phyloP scores from a whole-genome alignment of 2,113 vertebrate species.

The Panthera tigris region DNA sequence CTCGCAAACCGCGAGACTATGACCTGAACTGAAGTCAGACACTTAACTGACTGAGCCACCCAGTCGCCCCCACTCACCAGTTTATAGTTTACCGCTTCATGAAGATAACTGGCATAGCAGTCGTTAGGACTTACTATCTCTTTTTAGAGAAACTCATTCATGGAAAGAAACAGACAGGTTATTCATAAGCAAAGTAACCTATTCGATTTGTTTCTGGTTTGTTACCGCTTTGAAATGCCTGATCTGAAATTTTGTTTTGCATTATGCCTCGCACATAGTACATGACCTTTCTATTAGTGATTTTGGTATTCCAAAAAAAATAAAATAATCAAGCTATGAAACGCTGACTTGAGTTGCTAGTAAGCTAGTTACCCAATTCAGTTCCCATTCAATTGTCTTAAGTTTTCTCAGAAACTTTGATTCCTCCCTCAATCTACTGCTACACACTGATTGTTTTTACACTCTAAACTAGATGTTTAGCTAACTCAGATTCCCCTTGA shows the following conservation, averaged over 20 bases:
- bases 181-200: not conserved
- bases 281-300: constrained; percentile 20
- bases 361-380: constrained; percentile 34
- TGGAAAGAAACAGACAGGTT: constrained; percentile 43
- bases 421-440: not conserved
- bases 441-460: constrained; percentile 8
- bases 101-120: not conserved
- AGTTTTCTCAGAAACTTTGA: constrained; percentile 35
- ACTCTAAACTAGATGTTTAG: not conserved
- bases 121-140: not conserved
- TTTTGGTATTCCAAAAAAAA: constrained; percentile 38
- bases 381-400: not conserved
- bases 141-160: constrained; percentile 43
- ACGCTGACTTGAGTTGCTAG: constrained; percentile 30
- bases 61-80: not conserved
- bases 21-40: too few relatives aligned
- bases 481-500: not conserved
- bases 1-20: too few relatives aligned
- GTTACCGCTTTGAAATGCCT: constrained; percentile 45
- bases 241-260: constrained; percentile 30
- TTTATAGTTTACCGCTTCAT: not conserved
- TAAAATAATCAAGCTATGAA: constrained; percentile 12
- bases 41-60: too few relatives aligned
- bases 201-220: constrained; percentile 34
- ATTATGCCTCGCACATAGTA: not conserved